These are phyloP conservation scores for Protobothrops mucrosquamatus DNA, from an alignment of 2,113 vertebrate genomes.

Conservation along the genomic window DNA sequence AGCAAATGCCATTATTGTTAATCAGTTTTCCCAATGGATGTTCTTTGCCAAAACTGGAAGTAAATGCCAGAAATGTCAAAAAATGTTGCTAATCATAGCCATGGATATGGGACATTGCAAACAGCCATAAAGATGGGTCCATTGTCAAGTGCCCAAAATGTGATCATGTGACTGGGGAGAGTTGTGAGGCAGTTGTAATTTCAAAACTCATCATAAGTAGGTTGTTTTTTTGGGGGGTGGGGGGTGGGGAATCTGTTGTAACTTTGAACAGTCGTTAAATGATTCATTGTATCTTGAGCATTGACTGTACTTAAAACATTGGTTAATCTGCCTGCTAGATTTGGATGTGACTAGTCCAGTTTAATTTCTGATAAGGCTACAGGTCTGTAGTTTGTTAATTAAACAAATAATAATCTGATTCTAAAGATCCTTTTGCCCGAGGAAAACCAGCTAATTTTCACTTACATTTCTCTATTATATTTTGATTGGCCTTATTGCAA, in stretches of 20 bases:
- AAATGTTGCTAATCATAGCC: not conserved
- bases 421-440: not conserved
- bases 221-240: not conserved
- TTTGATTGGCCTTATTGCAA: not conserved
- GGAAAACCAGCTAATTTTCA: not conserved
- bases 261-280: not conserved
- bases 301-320: not conserved
- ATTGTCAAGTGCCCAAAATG: not conserved
- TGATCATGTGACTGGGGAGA: not conserved
- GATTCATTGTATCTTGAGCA: not conserved
- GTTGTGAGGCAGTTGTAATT: not conserved
- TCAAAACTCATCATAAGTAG: not conserved
- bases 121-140: not conserved
- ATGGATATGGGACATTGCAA: not conserved
- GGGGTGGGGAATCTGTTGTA: not conserved
- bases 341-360: not conserved
- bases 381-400: not conserved
- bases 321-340: not conserved
- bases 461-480: not conserved
- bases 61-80: not conserved
- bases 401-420: not conserved
- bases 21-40: not conserved
- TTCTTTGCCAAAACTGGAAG: not conserved
- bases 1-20: not conserved
- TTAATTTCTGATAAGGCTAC: not conserved